Evolutionary conservation across 2,888 invertebrate genomes (phyloP), one percentile per base, ranked within the genome.

Genomic region (Troglohyphantes excavatus): DNA sequence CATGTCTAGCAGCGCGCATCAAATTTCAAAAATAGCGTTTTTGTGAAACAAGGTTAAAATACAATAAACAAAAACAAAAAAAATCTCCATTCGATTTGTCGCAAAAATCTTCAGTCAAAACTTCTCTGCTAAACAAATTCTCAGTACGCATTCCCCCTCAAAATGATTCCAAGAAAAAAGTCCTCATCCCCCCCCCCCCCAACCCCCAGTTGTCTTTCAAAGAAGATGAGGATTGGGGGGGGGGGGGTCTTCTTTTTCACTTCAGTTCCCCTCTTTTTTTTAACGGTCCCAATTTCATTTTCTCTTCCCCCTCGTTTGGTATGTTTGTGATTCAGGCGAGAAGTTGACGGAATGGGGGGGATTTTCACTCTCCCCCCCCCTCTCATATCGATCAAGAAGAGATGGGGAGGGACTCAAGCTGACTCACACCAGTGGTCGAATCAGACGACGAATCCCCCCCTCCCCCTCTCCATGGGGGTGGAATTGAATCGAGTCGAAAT

Each of bases 401-500:
- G 39, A 26, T 33, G 39, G 61, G 6, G 27, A 33, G 39, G 33
- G 39, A 63, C n/a, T n/a, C 72, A 46, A 61, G 53, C 61, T 75
- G 75, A 75, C 75, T 75, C 75, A 65, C 61, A 61, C 27, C 61
- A n/a, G 81, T 19, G 81, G 53, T 61, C 70, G 82, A 82, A 23
- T 53, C 29, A 53, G 26, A 23, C 29, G 33, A 23, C 39, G 59
- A 26, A 17, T 27, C 65, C 43, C 78, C 65, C 11, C 1, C 17
- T 3, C 26, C 19, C 27, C 73, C 75, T 26, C 29, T 29, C 9
- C 29, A 19, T 26, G 26, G 17, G 63, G 63, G 43, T 63, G 67
- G 73, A 73, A 84, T 53, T 75, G 75, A 78, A 86, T 59, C 46
- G 61, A 75, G 70, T 86, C 85, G 85, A 86, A 86, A 86, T 86